Percentiles rank a stretch among this genome's conserved stretches.
Evolutionary conservation across 2,797 vertebrate species (phyloP).

Genomic region (Coreius guichenoti): DNA sequence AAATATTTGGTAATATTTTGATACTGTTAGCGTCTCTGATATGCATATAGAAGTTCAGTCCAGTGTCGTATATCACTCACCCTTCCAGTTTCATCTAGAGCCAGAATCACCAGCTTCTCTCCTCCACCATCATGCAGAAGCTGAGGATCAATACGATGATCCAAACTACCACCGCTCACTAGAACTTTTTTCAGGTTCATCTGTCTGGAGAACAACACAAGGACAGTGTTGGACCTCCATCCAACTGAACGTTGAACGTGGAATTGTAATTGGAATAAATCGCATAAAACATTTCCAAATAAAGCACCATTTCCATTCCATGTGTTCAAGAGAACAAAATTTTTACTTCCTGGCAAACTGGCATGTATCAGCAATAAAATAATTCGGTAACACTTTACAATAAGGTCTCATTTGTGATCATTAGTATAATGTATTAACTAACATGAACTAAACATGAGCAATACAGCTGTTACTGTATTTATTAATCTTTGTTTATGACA

Average conservation of each 20-base stretch:
- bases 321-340: neutral
- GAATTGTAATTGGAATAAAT: neutral
- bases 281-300: neutral
- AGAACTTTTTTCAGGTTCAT: conserved; percentile 94
- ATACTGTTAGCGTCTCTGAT: neutral
- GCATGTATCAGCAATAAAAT: neutral
- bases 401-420: too few species aligned
- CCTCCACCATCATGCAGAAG: conserved; percentile 88
- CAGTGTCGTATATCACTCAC: conserved; percentile 72
- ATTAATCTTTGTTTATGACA: too few species aligned
- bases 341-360: neutral
- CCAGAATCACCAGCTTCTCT: conserved; percentile 87
- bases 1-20: neutral
- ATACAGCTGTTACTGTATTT: too few species aligned
- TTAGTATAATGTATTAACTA: too few species aligned
- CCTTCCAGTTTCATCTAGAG: conserved; percentile 92
- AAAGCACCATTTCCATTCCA: neutral
- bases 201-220: conserved; percentile 78
- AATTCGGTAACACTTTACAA: neutral
- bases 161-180: conserved; percentile 89
- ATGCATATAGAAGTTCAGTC: neutral
- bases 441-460: too few species aligned
- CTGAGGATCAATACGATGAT: conserved; percentile 89
- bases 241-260: neutral
- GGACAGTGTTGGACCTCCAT: neutral